These are phyloP conservation scores for Ochropleura plecta DNA, from an alignment of 2,888 invertebrate genomes.

Conservation along the genomic window DNA sequence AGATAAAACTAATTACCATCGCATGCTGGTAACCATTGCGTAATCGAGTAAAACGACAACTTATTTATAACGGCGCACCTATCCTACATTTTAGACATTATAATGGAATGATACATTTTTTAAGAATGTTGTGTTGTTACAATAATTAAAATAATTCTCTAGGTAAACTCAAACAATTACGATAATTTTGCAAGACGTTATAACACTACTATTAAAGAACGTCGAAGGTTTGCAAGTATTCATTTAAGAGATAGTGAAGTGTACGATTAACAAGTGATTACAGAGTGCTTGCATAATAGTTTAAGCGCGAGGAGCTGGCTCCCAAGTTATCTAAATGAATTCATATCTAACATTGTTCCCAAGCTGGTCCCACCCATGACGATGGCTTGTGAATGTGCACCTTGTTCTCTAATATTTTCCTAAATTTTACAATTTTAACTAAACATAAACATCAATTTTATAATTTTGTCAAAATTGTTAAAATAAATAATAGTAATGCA, in stretches of 20 bases:
- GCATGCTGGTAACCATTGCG: conserved; percentile 49
- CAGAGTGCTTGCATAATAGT: conserved; percentile 82
- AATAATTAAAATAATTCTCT: conserved; percentile 75
- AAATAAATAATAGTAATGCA: conserved; percentile 52
- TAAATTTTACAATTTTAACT: conserved; percentile 54
- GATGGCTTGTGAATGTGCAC: conserved; percentile 87
- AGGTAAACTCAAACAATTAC: conserved; percentile 66
- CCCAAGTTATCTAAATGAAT: conserved; percentile 86
- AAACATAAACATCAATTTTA: conserved; percentile 52
- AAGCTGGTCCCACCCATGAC: conserved; percentile 91
- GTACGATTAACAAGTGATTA: conserved; percentile 71
- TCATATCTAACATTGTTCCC: conserved; percentile 90
- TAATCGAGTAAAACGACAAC: conserved; percentile 70
- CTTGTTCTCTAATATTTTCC: conserved; percentile 70
- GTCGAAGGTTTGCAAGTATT: conserved; percentile 54
- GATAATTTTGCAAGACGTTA: conserved; percentile 63
- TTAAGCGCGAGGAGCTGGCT: conserved; percentile 78
- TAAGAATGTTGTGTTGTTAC: conserved; percentile 87
- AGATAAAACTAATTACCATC: conserved; percentile 51
- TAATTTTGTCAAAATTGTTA: conserved; percentile 56
- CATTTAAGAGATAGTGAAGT: conserved; percentile 60
- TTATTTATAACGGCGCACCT: conserved; percentile 86
- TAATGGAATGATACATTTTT: conserved; percentile 90
- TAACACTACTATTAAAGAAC: conserved; percentile 56
- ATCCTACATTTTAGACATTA: conserved; percentile 89